Evolutionary conservation across 2,113 vertebrate genomes (phyloP), one percentile per base, ranked within the genome.

Genomic region (Holacanthus passer): DNA sequence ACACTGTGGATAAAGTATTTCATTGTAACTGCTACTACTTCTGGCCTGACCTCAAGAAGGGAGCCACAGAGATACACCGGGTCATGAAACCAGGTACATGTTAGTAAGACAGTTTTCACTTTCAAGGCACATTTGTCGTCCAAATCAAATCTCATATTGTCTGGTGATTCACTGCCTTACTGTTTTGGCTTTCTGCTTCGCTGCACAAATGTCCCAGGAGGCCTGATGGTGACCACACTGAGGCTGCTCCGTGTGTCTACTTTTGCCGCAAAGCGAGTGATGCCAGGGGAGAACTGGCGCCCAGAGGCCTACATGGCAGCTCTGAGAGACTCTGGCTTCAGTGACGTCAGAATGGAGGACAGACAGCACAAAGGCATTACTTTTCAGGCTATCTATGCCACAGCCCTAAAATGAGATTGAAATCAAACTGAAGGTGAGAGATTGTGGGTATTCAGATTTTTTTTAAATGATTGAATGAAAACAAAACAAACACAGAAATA

Each of bases 11-110:
- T 76, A 94, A 86, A 80, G 94, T 95, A 4, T 95, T 92, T 72
- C 95, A 96, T 77, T 95, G 94, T 81, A 96, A 95, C 88, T 95
- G 94, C 79, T 95, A 95, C 85, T 96, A 95, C 88, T 95, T 89
- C 89, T 96, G 95, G 95, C 94, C 94, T 17, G 93, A 95, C 62
- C 89, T 94, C 62, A 91, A 52, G 55, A 87, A 86, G 32, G 91
- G 71, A 19, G 72, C 88, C 1, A 22, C 69, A n/a, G 94, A 94
- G 72, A 90, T 95, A 43, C 90, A 93, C 69, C 79, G 93, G 7
- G 94, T 95, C 17, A 95, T 96, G 92, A 95, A 94, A 87, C 88
- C 94, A 92, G 95, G 95, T 95, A 59, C 2, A 6, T 24, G 1
- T 17, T 7, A 1, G 14, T 31, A 14, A 31, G 16, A 35, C 13